Conservation (phyloP, 2,888 invertebrate genomes). For the Sinodicranocentrus sp. region DNA sequence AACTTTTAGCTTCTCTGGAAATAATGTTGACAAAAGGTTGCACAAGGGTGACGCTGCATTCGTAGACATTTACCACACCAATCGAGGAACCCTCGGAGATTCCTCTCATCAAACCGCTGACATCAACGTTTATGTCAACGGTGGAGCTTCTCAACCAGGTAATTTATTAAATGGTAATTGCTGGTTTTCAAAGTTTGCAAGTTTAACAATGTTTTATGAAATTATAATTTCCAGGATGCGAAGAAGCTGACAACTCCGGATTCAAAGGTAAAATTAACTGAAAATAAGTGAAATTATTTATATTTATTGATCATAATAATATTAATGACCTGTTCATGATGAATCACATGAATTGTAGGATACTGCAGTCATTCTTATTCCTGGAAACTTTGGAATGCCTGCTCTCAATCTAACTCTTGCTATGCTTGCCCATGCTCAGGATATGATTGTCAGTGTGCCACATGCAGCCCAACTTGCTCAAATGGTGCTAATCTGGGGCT, state of each 20-base stretch:
- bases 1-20: conserved; percentile 42
- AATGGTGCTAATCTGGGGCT: conserved; percentile 52
- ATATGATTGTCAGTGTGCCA: conserved; percentile 43
- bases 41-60: conserved; percentile 60
- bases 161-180: too few relatives aligned
- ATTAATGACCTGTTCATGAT: too few relatives aligned
- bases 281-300: too few relatives aligned
- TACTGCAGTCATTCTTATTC: conserved; percentile 69
- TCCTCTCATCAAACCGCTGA: conserved; percentile 59
- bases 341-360: too few relatives aligned
- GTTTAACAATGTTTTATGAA: too few relatives aligned
- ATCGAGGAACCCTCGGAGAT: conserved; percentile 62
- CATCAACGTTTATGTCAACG: conserved; percentile 68
- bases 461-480: conserved; percentile 43
- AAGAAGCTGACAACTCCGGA: conserved; percentile 45
- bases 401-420: background rate
- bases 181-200: too few relatives aligned
- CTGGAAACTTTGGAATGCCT: conserved; percentile 46
- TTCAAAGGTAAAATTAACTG: conserved; percentile 41
- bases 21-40: conserved; percentile 49
- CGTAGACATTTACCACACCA: conserved; percentile 71
- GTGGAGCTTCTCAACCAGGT: conserved; percentile 67
- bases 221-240: conserved; percentile 42
- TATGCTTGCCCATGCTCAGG: conserved; percentile 67
- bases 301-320: too few relatives aligned